Base-by-base conservation (phyloP, 2,888 invertebrate genomes). In the Drosophila nr. perissopoda region DNA sequence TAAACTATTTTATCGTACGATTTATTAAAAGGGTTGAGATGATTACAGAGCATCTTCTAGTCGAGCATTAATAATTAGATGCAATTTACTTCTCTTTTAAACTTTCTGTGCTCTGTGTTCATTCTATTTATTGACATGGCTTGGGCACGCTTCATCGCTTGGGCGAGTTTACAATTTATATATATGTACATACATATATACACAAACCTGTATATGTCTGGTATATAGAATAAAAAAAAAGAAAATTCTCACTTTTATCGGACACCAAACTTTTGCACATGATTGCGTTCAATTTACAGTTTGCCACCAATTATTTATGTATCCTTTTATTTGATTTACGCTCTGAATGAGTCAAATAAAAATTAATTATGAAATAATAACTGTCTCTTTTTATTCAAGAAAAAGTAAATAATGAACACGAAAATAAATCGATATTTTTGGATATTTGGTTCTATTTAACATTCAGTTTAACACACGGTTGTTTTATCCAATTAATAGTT, bases 211-310 rank as follows among this genome's bases (percentile, higher is more conserved):
- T 18, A 10, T 2, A 51, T 38, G 18, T 64, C 7, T 36, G 6
- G 2, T 1, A 11, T 18, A n/a, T 4, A n/a, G 11, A 45, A 60
- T 57, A 58, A 62, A 63, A 21, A 0, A n/a, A n/a, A n/a, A n/a
- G n/a, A n/a, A n/a, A n/a, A n/a, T n/a, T 59, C 45, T 45, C 34
- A 18, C 21, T 68, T 81, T 68, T 67, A 70, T 70, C 49, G 53
- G 45, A 54, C 51, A 65, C 49, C 45, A 64, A 64, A 64, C 57
- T 53, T 78, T 78, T 71, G 60, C 70, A 45, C 82, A 67, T 78
- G 71, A 78, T 81, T 81, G 74, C 66, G 52, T 67, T 59, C 70
- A 78, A 78, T 80, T 73, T 66, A 53, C 78, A 61, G 70, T 70
- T 73, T 61, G 77, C 10, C 65, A 54, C 53, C 59, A 48, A 54